Conservation (phyloP, 2,113 vertebrate species). For the Dasyprocta punctata region DNA sequence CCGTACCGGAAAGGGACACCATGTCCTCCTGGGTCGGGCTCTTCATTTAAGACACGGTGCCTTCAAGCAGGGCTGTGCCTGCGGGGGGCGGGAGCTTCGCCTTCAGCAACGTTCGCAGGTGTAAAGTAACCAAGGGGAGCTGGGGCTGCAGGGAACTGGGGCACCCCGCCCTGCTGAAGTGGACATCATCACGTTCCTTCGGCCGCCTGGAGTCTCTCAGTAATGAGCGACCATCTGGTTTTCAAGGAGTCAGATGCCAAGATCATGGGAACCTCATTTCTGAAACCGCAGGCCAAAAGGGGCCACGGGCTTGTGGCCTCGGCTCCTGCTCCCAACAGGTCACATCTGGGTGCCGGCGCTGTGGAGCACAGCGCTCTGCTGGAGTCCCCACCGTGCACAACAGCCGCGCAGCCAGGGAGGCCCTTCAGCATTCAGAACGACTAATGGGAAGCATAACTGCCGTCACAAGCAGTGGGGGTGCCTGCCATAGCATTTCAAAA, state of each 20-base stretch:
- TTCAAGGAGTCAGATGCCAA: neutral
- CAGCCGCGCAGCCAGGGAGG: neutral
- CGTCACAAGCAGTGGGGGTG: neutral
- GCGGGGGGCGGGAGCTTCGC: neutral
- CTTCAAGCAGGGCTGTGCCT: neutral
- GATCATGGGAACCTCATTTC: neutral
- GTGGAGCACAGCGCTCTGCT: neutral
- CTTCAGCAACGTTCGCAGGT: neutral
- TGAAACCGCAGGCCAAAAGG: neutral
- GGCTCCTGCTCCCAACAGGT: neutral
- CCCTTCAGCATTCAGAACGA: neutral
- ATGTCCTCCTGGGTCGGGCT: neutral
- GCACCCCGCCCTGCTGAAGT: neutral
- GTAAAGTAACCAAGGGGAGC: neutral
- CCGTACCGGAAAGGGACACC: neutral
- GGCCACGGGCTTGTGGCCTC: neutral
- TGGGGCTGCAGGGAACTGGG: neutral
- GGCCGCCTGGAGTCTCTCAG: neutral
- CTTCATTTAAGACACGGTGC: too few relatives aligned
- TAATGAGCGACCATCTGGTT: neutral
- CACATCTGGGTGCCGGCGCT: accelerated
- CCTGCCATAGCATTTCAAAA: neutral
- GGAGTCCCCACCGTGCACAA: neutral
- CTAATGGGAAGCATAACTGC: neutral
- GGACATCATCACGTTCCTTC: neutral